Evolutionary conservation across 2,888 invertebrate species (phyloP).

Genomic region (Drosophila picticornis): DNA sequence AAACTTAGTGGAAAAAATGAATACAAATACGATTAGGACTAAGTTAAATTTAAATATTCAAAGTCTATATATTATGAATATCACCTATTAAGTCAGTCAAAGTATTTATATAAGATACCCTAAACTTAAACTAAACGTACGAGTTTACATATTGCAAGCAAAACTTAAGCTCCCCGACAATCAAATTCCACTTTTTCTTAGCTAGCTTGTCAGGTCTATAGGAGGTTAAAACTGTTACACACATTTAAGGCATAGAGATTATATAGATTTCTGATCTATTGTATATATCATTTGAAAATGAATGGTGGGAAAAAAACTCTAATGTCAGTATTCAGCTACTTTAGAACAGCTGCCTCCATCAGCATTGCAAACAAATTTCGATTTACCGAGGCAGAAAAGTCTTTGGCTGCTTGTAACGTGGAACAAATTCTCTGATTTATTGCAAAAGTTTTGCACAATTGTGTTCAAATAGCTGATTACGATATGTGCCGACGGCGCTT

Average conservation of each 20-base stretch:
- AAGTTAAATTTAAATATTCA: neutral
- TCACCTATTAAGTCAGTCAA: neutral
- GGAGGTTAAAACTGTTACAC: neutral
- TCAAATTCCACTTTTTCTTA: neutral
- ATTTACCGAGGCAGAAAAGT: constrained; percentile 56
- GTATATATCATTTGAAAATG: neutral
- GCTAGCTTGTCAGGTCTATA: neutral
- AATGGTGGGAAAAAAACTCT: neutral
- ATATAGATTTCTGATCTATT: neutral
- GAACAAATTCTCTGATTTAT: constrained; percentile 70
- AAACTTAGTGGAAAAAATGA: neutral
- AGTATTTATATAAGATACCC: neutral
- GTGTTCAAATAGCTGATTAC: constrained; percentile 55
- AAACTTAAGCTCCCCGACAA: neutral
- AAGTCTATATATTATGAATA: neutral
- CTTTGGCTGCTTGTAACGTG: constrained; percentile 48
- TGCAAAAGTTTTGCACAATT: constrained; percentile 64
- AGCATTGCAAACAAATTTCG: constrained; percentile 68
- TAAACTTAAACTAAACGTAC: neutral
- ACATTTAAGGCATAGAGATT: neutral
- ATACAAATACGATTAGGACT: too few relatives aligned
- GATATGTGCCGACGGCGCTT: constrained; percentile 46
- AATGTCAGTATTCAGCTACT: neutral
- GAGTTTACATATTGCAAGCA: neutral
- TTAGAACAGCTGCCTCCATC: constrained; percentile 30